A percentile compares a stretch with the other conserved stretches of the same genome.
Evolutionary conservation across 30 jellyfish, hydroid and myxozoan genomes (phyloP).

Genomic region (Cassiopea andromeda): DNA sequence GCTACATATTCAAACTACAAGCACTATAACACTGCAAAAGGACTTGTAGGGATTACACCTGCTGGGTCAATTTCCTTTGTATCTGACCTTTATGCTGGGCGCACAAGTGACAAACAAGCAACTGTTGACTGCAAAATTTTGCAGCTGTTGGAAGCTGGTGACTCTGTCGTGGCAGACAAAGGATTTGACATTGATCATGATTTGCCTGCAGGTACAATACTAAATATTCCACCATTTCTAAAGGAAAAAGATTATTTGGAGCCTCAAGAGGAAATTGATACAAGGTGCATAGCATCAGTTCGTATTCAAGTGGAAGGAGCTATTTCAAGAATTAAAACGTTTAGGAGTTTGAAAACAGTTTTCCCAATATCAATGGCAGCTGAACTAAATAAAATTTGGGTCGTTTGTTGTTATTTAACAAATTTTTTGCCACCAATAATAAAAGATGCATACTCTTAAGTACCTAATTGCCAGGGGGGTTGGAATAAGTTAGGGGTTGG

Average conservation of each 20-base stretch:
- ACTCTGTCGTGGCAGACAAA: constrained; percentile 66
- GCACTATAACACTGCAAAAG: constrained; percentile 40
- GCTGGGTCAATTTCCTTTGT: constrained; percentile 58
- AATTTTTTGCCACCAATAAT: background rate
- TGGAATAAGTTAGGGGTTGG: background rate
- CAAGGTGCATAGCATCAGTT: constrained; percentile 61
- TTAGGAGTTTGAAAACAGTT: constrained; percentile 25
- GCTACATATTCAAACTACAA: constrained; percentile 32
- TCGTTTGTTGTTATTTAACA: constrained; percentile 9
- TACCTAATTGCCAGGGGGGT: background rate
- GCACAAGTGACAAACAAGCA: constrained; percentile 32
- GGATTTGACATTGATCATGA: constrained; percentile 71
- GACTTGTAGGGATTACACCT: constrained; percentile 43
- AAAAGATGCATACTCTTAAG: background rate
- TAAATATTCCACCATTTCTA: constrained; percentile 62
- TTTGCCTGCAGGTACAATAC: constrained; percentile 60
- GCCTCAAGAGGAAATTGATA: constrained; percentile 45
- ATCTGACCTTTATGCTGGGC: constrained; percentile 62
- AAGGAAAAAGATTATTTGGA: constrained; percentile 68
- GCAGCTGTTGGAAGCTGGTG: constrained; percentile 52
- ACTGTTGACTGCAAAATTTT: constrained; percentile 40
- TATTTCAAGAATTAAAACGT: constrained; percentile 67
- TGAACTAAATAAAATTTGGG: constrained; percentile 51
- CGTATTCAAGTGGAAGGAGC: constrained; percentile 78
- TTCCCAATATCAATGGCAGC: constrained; percentile 64